Conservation (phyloP, 2,888 invertebrate genomes). For the Anoncus sp. region DNA sequence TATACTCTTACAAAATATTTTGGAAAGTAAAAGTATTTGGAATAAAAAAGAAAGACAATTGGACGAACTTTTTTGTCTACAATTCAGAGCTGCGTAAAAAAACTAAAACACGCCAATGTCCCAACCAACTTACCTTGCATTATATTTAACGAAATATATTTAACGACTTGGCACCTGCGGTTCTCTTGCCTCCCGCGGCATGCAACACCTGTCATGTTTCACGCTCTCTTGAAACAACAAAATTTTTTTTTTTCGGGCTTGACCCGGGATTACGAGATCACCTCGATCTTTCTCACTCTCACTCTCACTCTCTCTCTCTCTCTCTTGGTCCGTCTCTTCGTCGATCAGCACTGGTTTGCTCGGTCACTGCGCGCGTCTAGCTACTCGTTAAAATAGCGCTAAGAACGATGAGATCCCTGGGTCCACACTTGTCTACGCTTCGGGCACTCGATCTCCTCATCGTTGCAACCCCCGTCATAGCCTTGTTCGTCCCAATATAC, state of each 20-base stretch:
- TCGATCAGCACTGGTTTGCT: slow-evolving; percentile 18
- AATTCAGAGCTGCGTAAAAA: background rate
- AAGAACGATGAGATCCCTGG: slow-evolving; percentile 25
- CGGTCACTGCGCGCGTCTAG: slow-evolving; percentile 39
- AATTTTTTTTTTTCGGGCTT: slow-evolving; percentile 70
- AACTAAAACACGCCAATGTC: background rate
- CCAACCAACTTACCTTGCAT: slow-evolving; percentile 1
- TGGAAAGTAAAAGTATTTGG: no score
- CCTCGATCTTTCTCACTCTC: slow-evolving; percentile 14
- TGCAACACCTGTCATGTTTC: slow-evolving; percentile 82
- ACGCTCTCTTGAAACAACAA: slow-evolving; percentile 82
- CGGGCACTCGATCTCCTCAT: slow-evolving; percentile 50
- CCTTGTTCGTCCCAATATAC: slow-evolving; percentile 21
- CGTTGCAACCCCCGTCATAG: slow-evolving; percentile 25
- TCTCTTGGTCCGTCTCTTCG: slow-evolving; percentile 1
- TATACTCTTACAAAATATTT: no score
- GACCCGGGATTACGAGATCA: slow-evolving; percentile 75
- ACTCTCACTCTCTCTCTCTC: slow-evolving; percentile 7
- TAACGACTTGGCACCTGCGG: slow-evolving; percentile 78
- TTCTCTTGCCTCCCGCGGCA: slow-evolving; percentile 72
- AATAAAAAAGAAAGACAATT: background rate
- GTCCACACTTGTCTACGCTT: slow-evolving; percentile 29
- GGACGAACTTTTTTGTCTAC: background rate
- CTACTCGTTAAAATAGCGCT: slow-evolving; percentile 13
- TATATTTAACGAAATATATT: slow-evolving; percentile 53